Percentiles rank a stretch among this genome's conserved stretches.
These are phyloP conservation scores for Colostygia pectinataria DNA, from an alignment of 2,888 invertebrate species.

Conservation along the genomic window DNA sequence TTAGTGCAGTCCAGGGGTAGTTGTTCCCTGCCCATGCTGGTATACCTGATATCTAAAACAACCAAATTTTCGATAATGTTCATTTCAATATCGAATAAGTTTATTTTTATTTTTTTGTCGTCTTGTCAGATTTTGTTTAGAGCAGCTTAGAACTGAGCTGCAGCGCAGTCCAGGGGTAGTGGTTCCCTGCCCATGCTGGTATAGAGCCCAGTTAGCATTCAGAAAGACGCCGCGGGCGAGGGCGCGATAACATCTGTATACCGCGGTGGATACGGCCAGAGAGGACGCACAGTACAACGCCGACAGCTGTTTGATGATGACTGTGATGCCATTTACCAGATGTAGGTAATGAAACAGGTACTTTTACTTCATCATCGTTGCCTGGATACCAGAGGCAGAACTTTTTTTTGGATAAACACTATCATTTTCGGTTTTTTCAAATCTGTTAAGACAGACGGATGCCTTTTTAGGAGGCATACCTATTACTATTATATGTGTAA, in stretches of 20 bases:
- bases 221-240: conserved; percentile 76
- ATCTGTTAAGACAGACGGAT: too few relatives aligned
- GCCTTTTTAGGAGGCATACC: too few relatives aligned
- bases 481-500: too few relatives aligned
- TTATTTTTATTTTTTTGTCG: background rate
- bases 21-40: too few relatives aligned
- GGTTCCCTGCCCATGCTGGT: conserved; percentile 31
- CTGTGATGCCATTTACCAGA: conserved; percentile 9
- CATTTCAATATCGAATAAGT: too few relatives aligned
- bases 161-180: conserved; percentile 16
- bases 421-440: too few relatives aligned
- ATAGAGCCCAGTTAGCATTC: conserved; percentile 78
- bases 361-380: background rate
- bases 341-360: conserved; percentile 7
- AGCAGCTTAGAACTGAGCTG: too few relatives aligned
- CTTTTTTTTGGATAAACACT: too few relatives aligned
- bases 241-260: conserved; percentile 67
- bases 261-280: conserved; percentile 21
- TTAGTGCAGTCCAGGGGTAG: too few relatives aligned
- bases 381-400: too few relatives aligned
- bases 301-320: conserved; percentile 22
- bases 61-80: too few relatives aligned
- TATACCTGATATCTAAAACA: too few relatives aligned
- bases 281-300: conserved; percentile 14
- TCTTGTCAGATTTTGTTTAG: background rate